Base-by-base conservation (phyloP, 2,797 vertebrate species). In the Acrossocheilus wenchowensis region DNA sequence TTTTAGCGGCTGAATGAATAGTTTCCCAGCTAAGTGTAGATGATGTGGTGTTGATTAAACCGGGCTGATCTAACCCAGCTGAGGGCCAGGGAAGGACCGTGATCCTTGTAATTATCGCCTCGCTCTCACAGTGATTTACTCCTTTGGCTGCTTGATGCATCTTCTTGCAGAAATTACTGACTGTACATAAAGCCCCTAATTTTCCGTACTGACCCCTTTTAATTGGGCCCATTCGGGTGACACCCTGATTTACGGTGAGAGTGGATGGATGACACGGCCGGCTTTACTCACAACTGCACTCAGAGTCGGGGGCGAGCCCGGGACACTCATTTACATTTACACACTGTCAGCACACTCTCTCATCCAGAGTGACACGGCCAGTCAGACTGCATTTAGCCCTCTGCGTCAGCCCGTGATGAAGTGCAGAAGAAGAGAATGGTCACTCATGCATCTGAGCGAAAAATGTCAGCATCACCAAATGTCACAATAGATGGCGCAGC, bases 1-100 rank as follows among this genome's bases (percentile, higher is more conserved):
- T 88, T 89, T 92, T 91, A 92, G 89, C 90, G 90, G 86, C 92
- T 90, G 90, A 90, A 90, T 90, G 91, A 94, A 92, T 92, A 89
- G 71, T 94, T 94, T 93, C 92, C 90, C 93, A 93, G 91, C 91
- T 93, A 85, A 66, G 91, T 93, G 92, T 89, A 89, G 90, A 93
- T 93, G 91, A 95, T 94, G 92, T 92, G 92, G 91, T 91, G 93
- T 92, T 95, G 93, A 94, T 94, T 92, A 93, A 81, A 23, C 87
- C 43, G 82, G 90, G 90, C 92, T 89, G 64, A 93, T 92, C 93
- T 92, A 92, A 94, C 94, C 93, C 94, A 88, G 91, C 93, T 43
- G 79, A 90, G 92, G 91, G 88, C 88, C 88, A 91, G 89, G 86
- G 85, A 69, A 87, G 89, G 91, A 89, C 92, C 92, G 92, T 87